These are phyloP conservation scores for Autographa pulchrina DNA, from an alignment of 2,888 invertebrate species.

Conservation along the genomic window DNA sequence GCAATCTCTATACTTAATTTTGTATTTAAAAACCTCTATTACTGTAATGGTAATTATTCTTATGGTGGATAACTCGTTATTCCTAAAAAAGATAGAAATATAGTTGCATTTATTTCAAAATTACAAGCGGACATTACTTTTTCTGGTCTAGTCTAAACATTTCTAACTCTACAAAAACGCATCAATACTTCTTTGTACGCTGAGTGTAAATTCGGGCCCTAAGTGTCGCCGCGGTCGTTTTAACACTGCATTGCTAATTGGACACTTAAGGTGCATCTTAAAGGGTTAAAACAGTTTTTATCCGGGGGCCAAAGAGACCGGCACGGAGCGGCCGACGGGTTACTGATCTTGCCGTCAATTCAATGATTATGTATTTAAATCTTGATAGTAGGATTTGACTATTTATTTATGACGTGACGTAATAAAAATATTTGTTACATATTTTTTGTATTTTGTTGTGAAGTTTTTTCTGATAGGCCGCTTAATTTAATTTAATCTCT, in stretches of 20 bases:
- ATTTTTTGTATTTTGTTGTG: neutral
- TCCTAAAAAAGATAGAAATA: neutral
- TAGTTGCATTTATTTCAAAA: neutral
- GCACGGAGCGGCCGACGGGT: slow-evolving; percentile 70
- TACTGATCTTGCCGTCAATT: slow-evolving; percentile 63
- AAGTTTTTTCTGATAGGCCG: neutral
- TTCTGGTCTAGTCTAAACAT: slow-evolving; percentile 56
- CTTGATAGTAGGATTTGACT: slow-evolving; percentile 36
- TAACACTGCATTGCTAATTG: slow-evolving; percentile 88
- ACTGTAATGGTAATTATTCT: too few species aligned
- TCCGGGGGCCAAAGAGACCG: slow-evolving; percentile 73
- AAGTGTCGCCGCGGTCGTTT: slow-evolving; percentile 87
- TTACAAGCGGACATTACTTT: neutral
- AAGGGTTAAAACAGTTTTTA: slow-evolving; percentile 84
- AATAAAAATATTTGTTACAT: too few species aligned
- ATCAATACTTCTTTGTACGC: slow-evolving; percentile 84
- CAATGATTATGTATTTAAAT: slow-evolving; percentile 40
- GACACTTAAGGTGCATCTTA: slow-evolving; percentile 82
- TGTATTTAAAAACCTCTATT: too few species aligned
- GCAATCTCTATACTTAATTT: too few species aligned
- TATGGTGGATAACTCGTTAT: too few species aligned
- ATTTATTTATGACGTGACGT: slow-evolving; percentile 35
- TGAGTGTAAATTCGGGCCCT: slow-evolving; percentile 84
- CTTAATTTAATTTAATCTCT: too few species aligned
- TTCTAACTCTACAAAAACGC: slow-evolving; percentile 68